Evolutionary conservation across 2,797 vertebrate species (phyloP), one percentile per base, ranked within the genome.

Genomic region (Enteromius paludinosus): DNA sequence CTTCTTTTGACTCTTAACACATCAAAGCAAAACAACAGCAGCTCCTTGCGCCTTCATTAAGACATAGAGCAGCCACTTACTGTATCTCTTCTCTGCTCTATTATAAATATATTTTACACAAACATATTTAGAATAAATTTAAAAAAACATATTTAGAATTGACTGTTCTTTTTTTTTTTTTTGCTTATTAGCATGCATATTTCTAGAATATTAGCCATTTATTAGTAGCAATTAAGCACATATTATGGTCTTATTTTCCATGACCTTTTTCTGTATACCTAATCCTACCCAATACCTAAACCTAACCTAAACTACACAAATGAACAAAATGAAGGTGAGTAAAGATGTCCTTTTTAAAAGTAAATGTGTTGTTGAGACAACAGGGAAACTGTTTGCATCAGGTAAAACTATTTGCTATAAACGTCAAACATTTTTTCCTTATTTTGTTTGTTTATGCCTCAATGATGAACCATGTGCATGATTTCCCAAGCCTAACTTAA

Each of bases 41-140:
- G 59, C 69, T 77, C 70, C 10, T 4, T 17, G 35, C 14, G 28
- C 38, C 62, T 80, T 76, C 28, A 84, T 84, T 76, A 84, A 78
- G 35, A 77, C 59, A 70, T 25, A 71, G 28, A 72, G 30, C 41
- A 84, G 28, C n/a, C 62, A 38, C 69, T 80, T 75, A n/a, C n/a
- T n/a, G n/a, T n/a, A 80, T 56, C 30, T 69, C 28, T 35, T 33
- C 38, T 84, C 75, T 76, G 23, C 61, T 17, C 9, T 23, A 28
- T 62, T 65, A 71, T 38, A 65, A 11, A 11, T n/a, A n/a, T n/a
- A n/a, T 35, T 45, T 62, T 74, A 38, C 56, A 76, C 54, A 84
- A 76, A 81, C 59, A 71, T 66, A 65, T 74, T 79, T 25, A 76
- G 62, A 70, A 43, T 49, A 38, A 14, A 56, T 28, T 1, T 23